These are phyloP conservation scores for Falco columbarius DNA, from an alignment of 2,797 vertebrate species.

Conservation along the genomic window DNA sequence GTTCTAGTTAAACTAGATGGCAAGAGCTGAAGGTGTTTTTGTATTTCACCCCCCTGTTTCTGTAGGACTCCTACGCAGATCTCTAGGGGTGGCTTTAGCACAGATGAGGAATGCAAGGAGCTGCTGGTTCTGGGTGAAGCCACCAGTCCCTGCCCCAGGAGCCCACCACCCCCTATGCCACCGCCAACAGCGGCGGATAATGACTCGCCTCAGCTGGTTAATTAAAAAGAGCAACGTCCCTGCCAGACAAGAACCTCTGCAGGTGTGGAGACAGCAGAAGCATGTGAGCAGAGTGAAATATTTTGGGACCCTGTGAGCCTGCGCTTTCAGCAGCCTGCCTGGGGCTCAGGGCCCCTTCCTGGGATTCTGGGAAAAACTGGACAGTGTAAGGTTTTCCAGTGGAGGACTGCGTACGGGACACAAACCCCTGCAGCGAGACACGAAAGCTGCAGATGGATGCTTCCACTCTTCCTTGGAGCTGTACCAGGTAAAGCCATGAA, in stretches of 20 bases:
- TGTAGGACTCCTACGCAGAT: fast-evolving
- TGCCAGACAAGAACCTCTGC: neutral
- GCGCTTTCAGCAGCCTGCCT: neutral
- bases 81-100: neutral
- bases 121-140: neutral
- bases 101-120: neutral
- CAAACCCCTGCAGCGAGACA: neutral
- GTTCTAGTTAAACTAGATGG: neutral
- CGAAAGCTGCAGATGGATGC: neutral
- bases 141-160: neutral
- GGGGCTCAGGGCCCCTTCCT: neutral
- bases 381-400: neutral
- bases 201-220: neutral
- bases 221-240: neutral
- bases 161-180: neutral
- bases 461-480: neutral
- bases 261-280: neutral
- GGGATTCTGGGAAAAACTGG: neutral
- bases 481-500: neutral
- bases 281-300: neutral
- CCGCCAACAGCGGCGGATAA: neutral
- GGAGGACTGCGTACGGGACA: neutral
- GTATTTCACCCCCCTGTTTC: neutral
- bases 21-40: neutral
- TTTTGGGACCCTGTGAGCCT: neutral